These are phyloP conservation scores for Drosophila watanabei DNA, from an alignment of 1,140 invertebrate species.

Conservation along the genomic window DNA sequence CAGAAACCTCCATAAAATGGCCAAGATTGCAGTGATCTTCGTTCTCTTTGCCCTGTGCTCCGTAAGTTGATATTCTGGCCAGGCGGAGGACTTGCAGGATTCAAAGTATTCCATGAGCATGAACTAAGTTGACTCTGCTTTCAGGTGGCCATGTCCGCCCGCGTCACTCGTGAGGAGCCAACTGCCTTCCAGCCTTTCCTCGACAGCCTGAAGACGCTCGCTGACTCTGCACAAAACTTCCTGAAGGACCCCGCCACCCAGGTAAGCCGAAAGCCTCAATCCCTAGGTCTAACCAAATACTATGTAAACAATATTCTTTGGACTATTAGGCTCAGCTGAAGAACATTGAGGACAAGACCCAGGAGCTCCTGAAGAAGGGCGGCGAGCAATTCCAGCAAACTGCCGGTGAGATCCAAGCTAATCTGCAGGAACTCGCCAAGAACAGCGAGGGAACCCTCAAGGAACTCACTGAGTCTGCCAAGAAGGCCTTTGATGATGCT, in stretches of 20 bases:
- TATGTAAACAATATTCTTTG: neutral
- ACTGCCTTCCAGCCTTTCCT: rapidly evolving
- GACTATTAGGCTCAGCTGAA: neutral
- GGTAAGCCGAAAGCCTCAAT: neutral
- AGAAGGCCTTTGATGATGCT: rapidly evolving
- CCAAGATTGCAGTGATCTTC: conserved; percentile 65
- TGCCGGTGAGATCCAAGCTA: rapidly evolving
- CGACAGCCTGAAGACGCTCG: rapidly evolving
- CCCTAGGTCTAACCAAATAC: neutral
- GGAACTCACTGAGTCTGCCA: rapidly evolving
- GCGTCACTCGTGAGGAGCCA: conserved; percentile 39
- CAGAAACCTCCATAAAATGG: conserved; percentile 48
- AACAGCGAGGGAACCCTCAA: neutral
- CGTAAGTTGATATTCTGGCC: conserved; percentile 34
- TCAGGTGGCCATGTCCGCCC: conserved; percentile 48
- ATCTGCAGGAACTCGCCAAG: neutral
- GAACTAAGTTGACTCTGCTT: neutral
- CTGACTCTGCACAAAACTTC: rapidly evolving
- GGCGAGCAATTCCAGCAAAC: neutral
- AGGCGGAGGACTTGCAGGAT: neutral
- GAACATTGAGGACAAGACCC: rapidly evolving
- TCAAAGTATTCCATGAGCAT: no score
- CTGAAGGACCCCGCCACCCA: neutral
- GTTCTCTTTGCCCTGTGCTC: conserved; percentile 58
- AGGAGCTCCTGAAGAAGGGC: rapidly evolving